These are phyloP conservation scores for Leucophenga montana DNA, from an alignment of 2,888 invertebrate genomes.

Conservation along the genomic window DNA sequence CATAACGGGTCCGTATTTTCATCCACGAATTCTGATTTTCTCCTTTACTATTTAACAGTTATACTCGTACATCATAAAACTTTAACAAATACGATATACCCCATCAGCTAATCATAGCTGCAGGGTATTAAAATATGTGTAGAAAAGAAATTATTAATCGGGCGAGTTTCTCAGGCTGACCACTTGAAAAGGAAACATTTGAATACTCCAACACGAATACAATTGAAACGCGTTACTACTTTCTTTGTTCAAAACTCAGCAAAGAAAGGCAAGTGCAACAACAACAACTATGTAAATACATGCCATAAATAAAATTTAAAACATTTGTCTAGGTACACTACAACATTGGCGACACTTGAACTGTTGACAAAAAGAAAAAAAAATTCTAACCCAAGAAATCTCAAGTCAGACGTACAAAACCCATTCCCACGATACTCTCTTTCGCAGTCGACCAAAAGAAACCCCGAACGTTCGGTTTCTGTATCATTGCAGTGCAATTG, in stretches of 20 bases:
- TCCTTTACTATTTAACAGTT: too few species aligned
- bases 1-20: too few species aligned
- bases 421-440: constrained; percentile 66
- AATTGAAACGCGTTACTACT: constrained; percentile 29
- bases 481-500: constrained; percentile 53
- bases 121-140: too few species aligned
- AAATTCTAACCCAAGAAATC: background rate
- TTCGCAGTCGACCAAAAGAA: constrained; percentile 32
- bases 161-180: constrained; percentile 50
- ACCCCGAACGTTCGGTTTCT: constrained; percentile 29
- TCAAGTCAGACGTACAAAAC: constrained; percentile 55
- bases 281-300: constrained; percentile 18
- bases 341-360: constrained; percentile 61
- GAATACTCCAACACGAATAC: too few species aligned
- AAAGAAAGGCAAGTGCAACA: constrained; percentile 29
- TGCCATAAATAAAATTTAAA: constrained; percentile 45
- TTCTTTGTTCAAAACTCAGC: constrained; percentile 51
- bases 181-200: constrained; percentile 50
- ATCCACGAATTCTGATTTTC: too few species aligned
- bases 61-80: too few species aligned
- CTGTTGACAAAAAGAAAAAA: constrained; percentile 57
- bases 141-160: too few species aligned
- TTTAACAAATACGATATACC: too few species aligned
- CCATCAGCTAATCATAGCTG: too few species aligned
- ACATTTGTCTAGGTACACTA: constrained; percentile 58